These are phyloP conservation scores for Lasiurus borealis DNA, from an alignment of 2,113 vertebrate species.

Conservation along the genomic window DNA sequence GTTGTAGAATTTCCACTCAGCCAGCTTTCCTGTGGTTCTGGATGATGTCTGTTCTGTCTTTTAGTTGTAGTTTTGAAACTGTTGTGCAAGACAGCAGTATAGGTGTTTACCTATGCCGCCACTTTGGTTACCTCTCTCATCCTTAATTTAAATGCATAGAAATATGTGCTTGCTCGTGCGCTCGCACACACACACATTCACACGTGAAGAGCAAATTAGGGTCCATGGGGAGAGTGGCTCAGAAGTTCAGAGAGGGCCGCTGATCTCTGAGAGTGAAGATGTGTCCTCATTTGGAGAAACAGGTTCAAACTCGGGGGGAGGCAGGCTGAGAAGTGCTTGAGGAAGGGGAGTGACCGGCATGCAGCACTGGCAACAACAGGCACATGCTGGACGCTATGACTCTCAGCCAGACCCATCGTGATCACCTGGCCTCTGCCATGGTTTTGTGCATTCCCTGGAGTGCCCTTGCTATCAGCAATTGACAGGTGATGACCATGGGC, in stretches of 20 bases:
- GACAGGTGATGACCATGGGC: background rate
- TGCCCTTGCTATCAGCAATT: background rate
- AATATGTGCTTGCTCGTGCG: too few species aligned
- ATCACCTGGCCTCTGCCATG: fast-evolving
- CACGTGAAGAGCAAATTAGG: background rate
- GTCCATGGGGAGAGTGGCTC: fast-evolving
- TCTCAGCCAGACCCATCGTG: background rate
- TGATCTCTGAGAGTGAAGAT: background rate
- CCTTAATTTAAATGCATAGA: background rate
- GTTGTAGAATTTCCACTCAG: too few species aligned
- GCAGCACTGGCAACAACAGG: background rate
- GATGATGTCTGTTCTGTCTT: too few species aligned
- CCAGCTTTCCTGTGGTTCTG: too few species aligned
- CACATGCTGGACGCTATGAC: background rate
- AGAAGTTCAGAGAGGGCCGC: background rate
- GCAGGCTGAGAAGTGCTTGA: background rate
- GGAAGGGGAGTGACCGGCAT: background rate
- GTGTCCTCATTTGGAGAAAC: background rate
- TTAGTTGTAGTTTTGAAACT: too few species aligned
- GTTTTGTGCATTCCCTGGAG: background rate
- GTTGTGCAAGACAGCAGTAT: too few species aligned
- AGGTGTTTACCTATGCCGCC: too few species aligned
- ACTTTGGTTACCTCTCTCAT: too few species aligned
- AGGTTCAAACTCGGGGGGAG: background rate
- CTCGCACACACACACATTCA: too few species aligned